A percentile compares a stretch with the other conserved stretches of the same genome.
Conservation (phyloP, 2,888 invertebrate genomes). For the Cremastobaeus sp. region DNA sequence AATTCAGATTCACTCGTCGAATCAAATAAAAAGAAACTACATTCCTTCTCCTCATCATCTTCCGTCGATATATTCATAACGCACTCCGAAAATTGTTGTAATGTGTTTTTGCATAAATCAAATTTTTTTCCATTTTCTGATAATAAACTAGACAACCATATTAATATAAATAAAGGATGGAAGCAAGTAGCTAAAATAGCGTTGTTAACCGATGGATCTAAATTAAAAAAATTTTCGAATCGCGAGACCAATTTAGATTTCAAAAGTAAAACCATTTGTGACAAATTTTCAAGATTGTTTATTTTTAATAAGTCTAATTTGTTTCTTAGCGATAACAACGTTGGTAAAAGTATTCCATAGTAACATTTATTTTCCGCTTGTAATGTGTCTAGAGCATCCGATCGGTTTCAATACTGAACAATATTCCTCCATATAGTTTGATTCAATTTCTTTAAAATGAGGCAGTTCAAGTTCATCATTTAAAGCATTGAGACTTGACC, state of each 20-base stretch:
- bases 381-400: constrained; percentile 5
- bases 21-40: constrained; percentile 11
- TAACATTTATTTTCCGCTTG: not conserved
- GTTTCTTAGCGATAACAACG: constrained; percentile 6
- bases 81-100: not conserved
- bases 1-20: not conserved
- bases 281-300: too few species aligned
- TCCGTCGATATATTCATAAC: not conserved
- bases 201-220: not conserved
- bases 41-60: not conserved
- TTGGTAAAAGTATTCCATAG: constrained; percentile 4
- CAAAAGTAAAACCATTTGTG: too few species aligned
- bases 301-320: constrained; percentile 1
- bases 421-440: constrained; percentile 9
- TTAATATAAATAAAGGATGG: constrained; percentile 4
- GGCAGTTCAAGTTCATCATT: not conserved
- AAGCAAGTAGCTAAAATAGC: constrained; percentile 14
- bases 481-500: not conserved
- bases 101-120: not conserved
- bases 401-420: constrained; percentile 12
- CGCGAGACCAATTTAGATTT: too few species aligned
- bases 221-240: constrained; percentile 4
- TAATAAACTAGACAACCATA: not conserved
- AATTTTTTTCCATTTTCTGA: not conserved
- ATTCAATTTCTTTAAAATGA: constrained; percentile 2